Evolutionary conservation across 2,113 vertebrate species (phyloP).

Genomic region (Carassius carassius): DNA sequence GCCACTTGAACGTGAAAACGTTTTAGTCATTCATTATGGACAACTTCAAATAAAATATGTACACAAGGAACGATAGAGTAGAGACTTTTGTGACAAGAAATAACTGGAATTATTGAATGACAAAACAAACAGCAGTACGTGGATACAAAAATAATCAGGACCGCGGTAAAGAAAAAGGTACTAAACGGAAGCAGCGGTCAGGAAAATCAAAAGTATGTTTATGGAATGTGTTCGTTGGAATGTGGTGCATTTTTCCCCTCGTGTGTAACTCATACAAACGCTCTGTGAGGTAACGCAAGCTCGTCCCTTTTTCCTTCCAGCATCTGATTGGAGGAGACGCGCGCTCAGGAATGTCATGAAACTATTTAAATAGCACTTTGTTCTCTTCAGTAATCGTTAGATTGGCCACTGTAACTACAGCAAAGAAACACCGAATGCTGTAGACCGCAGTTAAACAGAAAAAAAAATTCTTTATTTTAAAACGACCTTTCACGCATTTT

Average conservation of each 20-base stretch:
- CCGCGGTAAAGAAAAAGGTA: conserved; percentile 60
- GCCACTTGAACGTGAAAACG: not conserved
- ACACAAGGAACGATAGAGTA: not conserved
- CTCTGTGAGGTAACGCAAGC: conserved; percentile 72
- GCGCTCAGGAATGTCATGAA: conserved; percentile 84
- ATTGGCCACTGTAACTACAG: conserved; percentile 29
- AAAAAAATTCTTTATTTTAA: not conserved
- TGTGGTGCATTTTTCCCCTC: conserved; percentile 48
- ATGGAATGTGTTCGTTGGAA: conserved; percentile 58
- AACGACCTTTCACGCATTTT: not conserved
- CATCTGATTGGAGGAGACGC: conserved; percentile 81
- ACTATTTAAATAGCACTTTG: conserved; percentile 87
- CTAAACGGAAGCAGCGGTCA: conserved; percentile 67
- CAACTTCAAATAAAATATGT: not conserved
- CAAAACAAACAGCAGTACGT: not conserved
- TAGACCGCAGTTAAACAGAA: not conserved
- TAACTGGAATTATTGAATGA: not conserved
- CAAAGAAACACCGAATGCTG: not conserved
- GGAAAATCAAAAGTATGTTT: conserved; percentile 63
- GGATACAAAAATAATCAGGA: not conserved
- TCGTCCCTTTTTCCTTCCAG: conserved; percentile 72
- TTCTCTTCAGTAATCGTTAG: conserved; percentile 54
- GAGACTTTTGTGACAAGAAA: not conserved
- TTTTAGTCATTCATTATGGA: not conserved
- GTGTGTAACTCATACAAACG: conserved; percentile 40